Percentiles rank a stretch among this genome's conserved stretches.
Evolutionary conservation across 2,113 vertebrate species (phyloP).

Genomic region (Anarhynchus alexandrinus): DNA sequence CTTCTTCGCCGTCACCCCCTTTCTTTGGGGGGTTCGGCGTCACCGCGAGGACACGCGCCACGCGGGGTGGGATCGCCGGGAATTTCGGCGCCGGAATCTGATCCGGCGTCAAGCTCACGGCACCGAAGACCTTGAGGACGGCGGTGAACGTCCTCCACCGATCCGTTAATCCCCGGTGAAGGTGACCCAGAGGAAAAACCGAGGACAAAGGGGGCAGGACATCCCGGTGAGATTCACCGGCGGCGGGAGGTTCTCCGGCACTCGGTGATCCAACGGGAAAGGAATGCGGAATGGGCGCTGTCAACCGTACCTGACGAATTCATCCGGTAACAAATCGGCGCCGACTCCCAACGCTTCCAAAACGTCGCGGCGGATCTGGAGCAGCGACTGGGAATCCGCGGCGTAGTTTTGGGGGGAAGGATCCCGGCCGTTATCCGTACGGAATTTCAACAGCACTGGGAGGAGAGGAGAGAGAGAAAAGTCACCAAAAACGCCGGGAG

Average conservation of each 20-base stretch:
- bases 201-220: background rate
- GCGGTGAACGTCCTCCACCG: background rate
- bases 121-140: background rate
- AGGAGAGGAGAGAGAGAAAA: background rate
- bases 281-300: too few species aligned
- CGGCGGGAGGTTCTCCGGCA: too few species aligned
- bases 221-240: background rate
- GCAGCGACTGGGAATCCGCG: conserved; percentile 76
- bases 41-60: too few species aligned
- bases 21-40: too few species aligned
- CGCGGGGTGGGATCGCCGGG: background rate
- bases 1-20: too few species aligned
- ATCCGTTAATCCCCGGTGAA: background rate
- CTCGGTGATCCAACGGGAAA: too few species aligned
- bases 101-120: background rate
- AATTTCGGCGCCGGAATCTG: fast-evolving
- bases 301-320: conserved; percentile 80
- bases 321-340: conserved; percentile 77
- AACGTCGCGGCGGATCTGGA: conserved; percentile 81
- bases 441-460: conserved; percentile 90
- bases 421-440: conserved; percentile 84
- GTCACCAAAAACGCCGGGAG: background rate
- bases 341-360: conserved; percentile 75
- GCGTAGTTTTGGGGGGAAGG: conserved; percentile 73
- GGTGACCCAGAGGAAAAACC: too few species aligned